Conservation (phyloP, 2,113 vertebrate genomes). For the Psephotus haematonotus region DNA sequence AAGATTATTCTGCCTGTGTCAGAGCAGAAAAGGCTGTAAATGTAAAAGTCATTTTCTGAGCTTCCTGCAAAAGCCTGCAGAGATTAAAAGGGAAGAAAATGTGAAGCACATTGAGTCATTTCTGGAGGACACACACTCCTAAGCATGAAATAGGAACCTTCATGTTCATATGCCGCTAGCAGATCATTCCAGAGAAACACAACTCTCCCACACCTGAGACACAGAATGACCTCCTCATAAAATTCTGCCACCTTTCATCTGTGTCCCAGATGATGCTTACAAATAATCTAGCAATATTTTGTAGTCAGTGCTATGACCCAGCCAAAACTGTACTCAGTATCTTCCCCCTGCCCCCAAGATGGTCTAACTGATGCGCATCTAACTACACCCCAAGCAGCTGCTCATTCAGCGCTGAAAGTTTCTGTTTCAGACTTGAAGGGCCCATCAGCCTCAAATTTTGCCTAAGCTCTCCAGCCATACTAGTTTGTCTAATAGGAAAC, state of each 20-base stretch:
- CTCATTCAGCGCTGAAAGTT: background rate
- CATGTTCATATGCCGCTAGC: background rate
- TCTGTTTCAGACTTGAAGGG: background rate
- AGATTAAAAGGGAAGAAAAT: background rate
- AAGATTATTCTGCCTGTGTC: background rate
- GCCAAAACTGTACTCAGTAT: background rate
- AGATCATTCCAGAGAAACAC: background rate
- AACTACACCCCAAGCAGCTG: background rate
- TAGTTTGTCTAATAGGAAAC: background rate
- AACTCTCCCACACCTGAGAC: background rate
- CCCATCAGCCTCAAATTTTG: background rate
- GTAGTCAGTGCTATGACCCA: rapidly evolving
- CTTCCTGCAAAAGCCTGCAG: background rate
- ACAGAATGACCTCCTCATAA: background rate
- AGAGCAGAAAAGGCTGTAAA: background rate
- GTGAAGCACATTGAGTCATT: background rate
- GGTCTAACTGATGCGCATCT: background rate
- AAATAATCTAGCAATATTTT: background rate
- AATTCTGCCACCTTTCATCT: background rate
- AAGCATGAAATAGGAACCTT: background rate
- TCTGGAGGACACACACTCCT: background rate
- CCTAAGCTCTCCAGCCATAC: background rate
- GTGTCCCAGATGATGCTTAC: background rate
- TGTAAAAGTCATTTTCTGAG: background rate
- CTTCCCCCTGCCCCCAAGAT: background rate